Evolutionary conservation across 2,888 invertebrate genomes (phyloP), one percentile per base, ranked within the genome.

Genomic region (Heliconius sara): DNA sequence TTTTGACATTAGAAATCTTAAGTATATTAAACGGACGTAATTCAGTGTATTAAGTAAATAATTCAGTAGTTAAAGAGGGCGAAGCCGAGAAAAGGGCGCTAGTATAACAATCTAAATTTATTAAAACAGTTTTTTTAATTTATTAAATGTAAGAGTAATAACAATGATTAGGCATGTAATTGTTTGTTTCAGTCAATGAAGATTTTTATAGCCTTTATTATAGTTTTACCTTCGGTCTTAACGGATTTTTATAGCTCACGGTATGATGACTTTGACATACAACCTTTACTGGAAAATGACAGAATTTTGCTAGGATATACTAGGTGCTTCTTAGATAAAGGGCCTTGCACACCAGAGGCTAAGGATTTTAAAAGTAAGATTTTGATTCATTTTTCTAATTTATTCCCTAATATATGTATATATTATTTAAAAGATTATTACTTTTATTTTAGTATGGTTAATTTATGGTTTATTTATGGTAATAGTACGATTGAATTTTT

Each of bases 311-410:
- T 96, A 76, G 96, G 96, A 83, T 97, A 97, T 85, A 95, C 97
- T 9, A 96, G 96, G 81, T 98, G 98, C 85, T 94, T 97, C 83
- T 93, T 97, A 78, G 96, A 96, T 5, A 90, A 94, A 81, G 96
- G 96, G 19, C 96, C 96, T 10, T 97, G 97, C 86, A 97, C 97
- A 0, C 96, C 97, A 5, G 97, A 97, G 84, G 97, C 96, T 76
- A 96, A 96, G 86, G 96, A 97, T 91, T 95, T 97, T 27, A 97
- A 96, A 94, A 96, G 97, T 97, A 91, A 95, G 96, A 27, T 27
- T 66, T 19, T 43, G 2, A 65, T 27, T 9, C 4, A 6, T 34
- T 34, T 34, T 34, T 34, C 6, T 34, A 34, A 34, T 7, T 34
- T 34, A 34, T 34, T 6, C 5, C 34, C 34, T 19, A 19, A 47